Evolutionary conservation across 2,888 invertebrate species (phyloP).

Genomic region (Pharmacophagus antenor): DNA sequence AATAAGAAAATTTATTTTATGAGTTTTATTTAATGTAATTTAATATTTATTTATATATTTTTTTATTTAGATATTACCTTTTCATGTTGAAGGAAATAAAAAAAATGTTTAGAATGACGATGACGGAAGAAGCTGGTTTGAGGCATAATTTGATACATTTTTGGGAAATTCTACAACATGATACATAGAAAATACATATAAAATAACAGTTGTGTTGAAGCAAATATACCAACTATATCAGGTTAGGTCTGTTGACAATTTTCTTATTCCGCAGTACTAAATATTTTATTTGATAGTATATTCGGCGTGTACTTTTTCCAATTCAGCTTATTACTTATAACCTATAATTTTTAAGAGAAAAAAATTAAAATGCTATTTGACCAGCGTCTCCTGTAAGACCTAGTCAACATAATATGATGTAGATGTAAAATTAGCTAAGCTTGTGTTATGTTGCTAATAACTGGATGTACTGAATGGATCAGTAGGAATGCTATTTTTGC

Average conservation of each 20-base stretch:
- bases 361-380: slow-evolving; percentile 32
- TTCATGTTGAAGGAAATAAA: slow-evolving; percentile 4
- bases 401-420: slow-evolving; percentile 66
- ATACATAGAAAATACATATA: neutral
- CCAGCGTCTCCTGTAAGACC: slow-evolving; percentile 55
- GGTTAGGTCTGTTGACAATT: neutral
- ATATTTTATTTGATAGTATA: neutral
- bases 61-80: slow-evolving; percentile 4
- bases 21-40: slow-evolving; percentile 4
- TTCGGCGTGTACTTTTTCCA: neutral
- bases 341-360: neutral
- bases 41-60: slow-evolving; percentile 21
- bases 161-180: neutral
- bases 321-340: neutral
- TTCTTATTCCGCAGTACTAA: neutral
- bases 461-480: slow-evolving; percentile 38
- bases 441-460: slow-evolving; percentile 54
- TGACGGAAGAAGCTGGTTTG: slow-evolving; percentile 48
- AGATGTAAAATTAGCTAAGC: slow-evolving; percentile 60
- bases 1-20: neutral
- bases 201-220: neutral
- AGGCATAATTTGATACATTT: slow-evolving; percentile 28
- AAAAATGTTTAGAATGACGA: slow-evolving; percentile 36
- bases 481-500: slow-evolving; percentile 26
- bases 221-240: neutral